Evolutionary conservation across 2,113 vertebrate genomes (phyloP).

Genomic region (Laticauda colubrina): DNA sequence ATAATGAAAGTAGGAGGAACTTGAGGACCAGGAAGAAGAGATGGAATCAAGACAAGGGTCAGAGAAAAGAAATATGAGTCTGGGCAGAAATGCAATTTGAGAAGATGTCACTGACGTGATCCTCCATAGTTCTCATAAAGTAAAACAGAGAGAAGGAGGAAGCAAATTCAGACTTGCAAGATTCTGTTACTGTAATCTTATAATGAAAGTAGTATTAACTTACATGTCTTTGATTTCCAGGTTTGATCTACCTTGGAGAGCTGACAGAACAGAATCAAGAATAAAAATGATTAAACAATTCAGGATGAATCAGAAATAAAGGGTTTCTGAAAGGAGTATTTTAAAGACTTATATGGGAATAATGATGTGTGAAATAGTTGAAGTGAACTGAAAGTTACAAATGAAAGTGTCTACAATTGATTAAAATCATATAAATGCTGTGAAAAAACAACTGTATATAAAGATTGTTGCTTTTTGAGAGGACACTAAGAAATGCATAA

Average conservation of each 20-base stretch:
- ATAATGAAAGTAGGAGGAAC: neutral
- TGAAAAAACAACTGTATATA: neutral
- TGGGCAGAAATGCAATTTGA: neutral
- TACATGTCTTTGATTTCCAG: neutral
- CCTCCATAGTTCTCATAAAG: neutral
- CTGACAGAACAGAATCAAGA: neutral
- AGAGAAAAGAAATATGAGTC: neutral
- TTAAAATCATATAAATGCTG: neutral
- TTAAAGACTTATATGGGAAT: neutral
- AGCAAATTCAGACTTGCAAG: neutral
- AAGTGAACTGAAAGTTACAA: neutral
- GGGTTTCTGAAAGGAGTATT: neutral
- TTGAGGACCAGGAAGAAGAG: neutral
- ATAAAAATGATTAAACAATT: neutral
- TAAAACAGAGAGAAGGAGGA: neutral
- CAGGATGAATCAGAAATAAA: neutral
- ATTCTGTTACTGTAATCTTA: neutral
- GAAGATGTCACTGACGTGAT: neutral
- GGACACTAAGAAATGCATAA: neutral
- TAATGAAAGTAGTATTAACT: neutral
- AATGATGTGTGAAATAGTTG: neutral
- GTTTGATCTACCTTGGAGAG: neutral
- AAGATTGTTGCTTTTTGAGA: neutral
- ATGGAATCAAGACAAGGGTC: neutral
- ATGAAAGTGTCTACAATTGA: neutral